Evolutionary conservation across 2,888 invertebrate species (phyloP).

Genomic region (Bugula neritina): DNA sequence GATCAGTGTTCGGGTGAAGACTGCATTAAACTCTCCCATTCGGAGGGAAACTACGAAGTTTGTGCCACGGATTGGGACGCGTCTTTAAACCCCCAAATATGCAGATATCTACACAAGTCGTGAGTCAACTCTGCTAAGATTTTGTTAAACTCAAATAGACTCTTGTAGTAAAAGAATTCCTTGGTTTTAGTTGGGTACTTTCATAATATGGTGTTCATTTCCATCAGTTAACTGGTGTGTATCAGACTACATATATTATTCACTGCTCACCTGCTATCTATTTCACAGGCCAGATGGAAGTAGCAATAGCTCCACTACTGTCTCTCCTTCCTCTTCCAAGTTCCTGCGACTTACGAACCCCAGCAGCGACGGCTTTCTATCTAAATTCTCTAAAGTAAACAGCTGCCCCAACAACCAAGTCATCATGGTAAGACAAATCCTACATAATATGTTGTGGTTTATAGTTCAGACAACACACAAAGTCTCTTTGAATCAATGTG

Average conservation of each 20-base stretch:
- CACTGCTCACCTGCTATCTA: too few species aligned
- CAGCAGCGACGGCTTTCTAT: neutral
- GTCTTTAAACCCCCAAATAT: slow-evolving; percentile 11
- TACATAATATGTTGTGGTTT: too few species aligned
- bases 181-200: too few species aligned
- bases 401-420: neutral
- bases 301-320: neutral
- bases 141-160: too few species aligned
- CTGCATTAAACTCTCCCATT: neutral
- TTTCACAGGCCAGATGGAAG: neutral
- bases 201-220: too few species aligned
- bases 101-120: slow-evolving; percentile 22
- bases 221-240: too few species aligned
- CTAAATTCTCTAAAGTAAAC: neutral
- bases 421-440: slow-evolving; percentile 4
- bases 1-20: slow-evolving; percentile 9
- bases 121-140: slow-evolving; percentile 24
- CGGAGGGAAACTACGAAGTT: slow-evolving; percentile 1
- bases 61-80: slow-evolving; percentile 7
- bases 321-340: neutral
- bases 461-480: too few species aligned
- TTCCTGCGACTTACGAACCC: neutral
- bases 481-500: too few species aligned
- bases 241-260: neutral
- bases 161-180: too few species aligned